Percentiles rank a stretch among this genome's conserved stretches.
phyloP scores from a whole-genome alignment of 2,113 vertebrate genomes.

The Cyphomyrus plagiostoma region DNA sequence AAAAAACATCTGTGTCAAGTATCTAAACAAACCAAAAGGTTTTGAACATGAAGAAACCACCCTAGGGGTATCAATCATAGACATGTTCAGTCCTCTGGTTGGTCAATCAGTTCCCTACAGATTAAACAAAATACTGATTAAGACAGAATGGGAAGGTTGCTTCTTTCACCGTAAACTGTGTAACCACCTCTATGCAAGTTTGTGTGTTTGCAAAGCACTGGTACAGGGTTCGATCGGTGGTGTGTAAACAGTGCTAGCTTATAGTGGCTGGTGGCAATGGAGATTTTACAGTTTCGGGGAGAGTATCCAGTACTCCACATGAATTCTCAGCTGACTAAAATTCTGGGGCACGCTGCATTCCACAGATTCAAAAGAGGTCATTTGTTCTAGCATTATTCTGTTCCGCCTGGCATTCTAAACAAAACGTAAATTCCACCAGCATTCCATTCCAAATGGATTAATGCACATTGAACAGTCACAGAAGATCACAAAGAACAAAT shows the following conservation, averaged over 20 bases:
- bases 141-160: neutral
- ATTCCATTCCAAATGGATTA: conserved; percentile 39
- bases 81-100: neutral
- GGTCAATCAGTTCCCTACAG: neutral
- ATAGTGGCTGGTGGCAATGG: neutral
- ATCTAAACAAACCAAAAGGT: neutral
- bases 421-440: conserved; percentile 30
- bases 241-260: neutral
- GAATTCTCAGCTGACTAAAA: conserved; percentile 50
- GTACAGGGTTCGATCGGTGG: neutral
- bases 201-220: neutral
- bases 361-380: conserved; percentile 27
- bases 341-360: conserved; percentile 32
- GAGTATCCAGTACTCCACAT: conserved; percentile 33
- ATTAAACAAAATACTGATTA: neutral
- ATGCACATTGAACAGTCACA: conserved; percentile 39
- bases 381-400: conserved; percentile 43
- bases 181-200: neutral
- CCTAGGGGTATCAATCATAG: neutral
- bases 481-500: conserved; percentile 29
- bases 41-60: neutral
- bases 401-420: conserved; percentile 22
- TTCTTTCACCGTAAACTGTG: neutral
- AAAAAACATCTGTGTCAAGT: neutral
- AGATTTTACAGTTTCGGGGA: neutral